Percentiles rank a stretch among this genome's conserved stretches.
These are phyloP conservation scores for Psilopogon haemacephalus DNA, from an alignment of 2,113 vertebrate genomes.

Conservation along the genomic window DNA sequence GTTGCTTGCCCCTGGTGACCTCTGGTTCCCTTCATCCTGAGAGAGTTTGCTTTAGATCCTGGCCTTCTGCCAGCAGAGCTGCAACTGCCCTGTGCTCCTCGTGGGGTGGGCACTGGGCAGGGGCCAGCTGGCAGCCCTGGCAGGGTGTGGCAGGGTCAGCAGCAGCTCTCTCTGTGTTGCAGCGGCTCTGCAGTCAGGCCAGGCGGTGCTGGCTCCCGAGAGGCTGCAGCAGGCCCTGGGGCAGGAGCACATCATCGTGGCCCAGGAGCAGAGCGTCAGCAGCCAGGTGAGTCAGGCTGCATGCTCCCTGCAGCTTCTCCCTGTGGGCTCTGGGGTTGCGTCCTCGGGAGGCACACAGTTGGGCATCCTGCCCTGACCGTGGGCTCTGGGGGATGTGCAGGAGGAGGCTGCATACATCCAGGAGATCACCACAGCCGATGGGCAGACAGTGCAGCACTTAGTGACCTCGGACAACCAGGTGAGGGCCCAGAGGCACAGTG, in stretches of 20 bases:
- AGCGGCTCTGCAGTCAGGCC: constrained; percentile 85
- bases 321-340: accelerated
- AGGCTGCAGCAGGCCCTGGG: constrained; percentile 85
- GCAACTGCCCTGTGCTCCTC: neutral
- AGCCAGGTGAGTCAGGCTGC: constrained; percentile 80
- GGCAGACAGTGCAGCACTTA: constrained; percentile 93
- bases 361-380: neutral
- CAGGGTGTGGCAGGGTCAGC: neutral
- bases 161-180: neutral
- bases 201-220: constrained; percentile 83
- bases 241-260: constrained; percentile 92
- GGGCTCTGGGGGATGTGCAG: constrained; percentile 58
- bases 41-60: neutral
- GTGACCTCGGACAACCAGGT: constrained; percentile 94
- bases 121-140: accelerated
- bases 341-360: accelerated
- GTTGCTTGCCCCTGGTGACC: neutral
- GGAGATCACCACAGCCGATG: constrained; percentile 93
- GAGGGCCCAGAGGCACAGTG: neutral
- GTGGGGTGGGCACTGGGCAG: neutral
- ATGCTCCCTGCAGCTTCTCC: accelerated
- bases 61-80: neutral
- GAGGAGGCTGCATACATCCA: constrained; percentile 94
- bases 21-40: neutral
- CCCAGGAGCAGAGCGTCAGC: constrained; percentile 86